Conservation (phyloP, 2,113 vertebrate species). For the Galeopterus variegatus region DNA sequence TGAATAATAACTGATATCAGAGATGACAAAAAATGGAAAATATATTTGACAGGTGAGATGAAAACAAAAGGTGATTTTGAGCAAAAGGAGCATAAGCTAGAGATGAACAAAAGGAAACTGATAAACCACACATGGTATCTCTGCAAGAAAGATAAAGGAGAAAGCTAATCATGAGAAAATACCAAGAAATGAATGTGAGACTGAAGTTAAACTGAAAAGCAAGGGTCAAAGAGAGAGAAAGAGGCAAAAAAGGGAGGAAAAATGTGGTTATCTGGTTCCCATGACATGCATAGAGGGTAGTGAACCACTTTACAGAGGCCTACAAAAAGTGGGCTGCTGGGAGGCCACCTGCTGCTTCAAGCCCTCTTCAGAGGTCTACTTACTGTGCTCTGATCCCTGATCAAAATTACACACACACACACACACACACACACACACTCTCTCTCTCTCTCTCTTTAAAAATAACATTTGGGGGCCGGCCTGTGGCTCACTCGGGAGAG, state of each 20-base stretch:
- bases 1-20: neutral
- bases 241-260: neutral
- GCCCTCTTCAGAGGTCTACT: neutral
- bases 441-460: neutral
- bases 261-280: neutral
- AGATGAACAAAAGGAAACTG: neutral
- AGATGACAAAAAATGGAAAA: neutral
- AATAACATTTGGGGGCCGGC: neutral
- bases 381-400: neutral
- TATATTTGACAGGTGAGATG: neutral
- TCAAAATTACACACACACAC: neutral
- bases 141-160: neutral
- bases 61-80: constrained; percentile 5
- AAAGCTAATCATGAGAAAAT: neutral
- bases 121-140: neutral
- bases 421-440: neutral
- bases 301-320: neutral
- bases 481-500: no score
- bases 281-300: neutral
- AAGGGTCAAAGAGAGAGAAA: neutral
- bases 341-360: neutral
- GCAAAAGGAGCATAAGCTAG: neutral
- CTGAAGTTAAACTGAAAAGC: neutral
- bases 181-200: neutral
- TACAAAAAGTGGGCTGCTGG: neutral